Conservation (phyloP, 2,888 invertebrate species). For the Oxycera nigricornis region DNA sequence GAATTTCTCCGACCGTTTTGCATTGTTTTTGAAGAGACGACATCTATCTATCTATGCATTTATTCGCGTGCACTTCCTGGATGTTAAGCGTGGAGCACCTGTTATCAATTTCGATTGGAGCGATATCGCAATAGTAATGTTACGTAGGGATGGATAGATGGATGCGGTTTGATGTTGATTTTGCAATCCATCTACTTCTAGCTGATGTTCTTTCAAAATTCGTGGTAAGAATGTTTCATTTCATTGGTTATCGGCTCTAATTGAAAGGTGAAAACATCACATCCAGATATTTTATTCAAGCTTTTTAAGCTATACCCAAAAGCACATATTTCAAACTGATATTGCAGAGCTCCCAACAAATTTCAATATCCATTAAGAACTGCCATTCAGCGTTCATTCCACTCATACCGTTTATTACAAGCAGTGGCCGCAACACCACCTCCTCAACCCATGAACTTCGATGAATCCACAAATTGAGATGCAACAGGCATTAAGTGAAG, state of each 20-base stretch:
- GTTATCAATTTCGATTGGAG: conserved; percentile 5
- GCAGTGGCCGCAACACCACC: neutral
- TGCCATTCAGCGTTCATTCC: conserved; percentile 28
- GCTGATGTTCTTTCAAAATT: no score
- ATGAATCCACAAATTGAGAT: conserved; percentile 42
- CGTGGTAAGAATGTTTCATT: no score
- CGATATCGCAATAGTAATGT: conserved; percentile 6
- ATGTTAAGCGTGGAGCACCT: conserved; percentile 7
- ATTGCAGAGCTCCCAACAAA: no score
- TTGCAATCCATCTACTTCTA: no score
- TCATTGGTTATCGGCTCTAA: no score
- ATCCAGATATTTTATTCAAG: no score
- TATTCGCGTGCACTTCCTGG: conserved; percentile 26
- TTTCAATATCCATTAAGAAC: neutral
- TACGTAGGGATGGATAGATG: no score
- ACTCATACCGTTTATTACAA: conserved; percentile 7
- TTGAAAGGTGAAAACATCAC: no score
- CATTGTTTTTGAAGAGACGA: conserved; percentile 23
- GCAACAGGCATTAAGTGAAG: conserved; percentile 41
- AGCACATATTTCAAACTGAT: no score
- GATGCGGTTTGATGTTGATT: no score
- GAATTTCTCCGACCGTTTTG: conserved; percentile 9
- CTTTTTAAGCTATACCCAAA: no score
- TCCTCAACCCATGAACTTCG: neutral
- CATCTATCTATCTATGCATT: conserved; percentile 18